Conservation (phyloP, 2,888 invertebrate species). For the Eristalis arbustorum region DNA sequence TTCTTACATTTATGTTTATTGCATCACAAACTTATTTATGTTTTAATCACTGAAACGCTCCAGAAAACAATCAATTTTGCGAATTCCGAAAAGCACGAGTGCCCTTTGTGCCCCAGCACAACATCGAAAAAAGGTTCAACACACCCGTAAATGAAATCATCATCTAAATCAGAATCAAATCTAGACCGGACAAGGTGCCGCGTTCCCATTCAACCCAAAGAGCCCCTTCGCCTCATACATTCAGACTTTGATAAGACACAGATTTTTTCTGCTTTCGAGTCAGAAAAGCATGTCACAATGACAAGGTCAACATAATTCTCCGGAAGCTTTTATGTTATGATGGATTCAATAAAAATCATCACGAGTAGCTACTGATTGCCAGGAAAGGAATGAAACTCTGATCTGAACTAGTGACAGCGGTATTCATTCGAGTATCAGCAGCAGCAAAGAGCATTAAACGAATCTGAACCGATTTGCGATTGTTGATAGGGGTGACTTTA, state of each 20-base stretch:
- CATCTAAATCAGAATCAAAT: neutral
- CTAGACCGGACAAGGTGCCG: neutral
- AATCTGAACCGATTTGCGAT: constrained; percentile 49
- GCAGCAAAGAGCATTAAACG: constrained; percentile 8
- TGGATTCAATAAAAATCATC: neutral
- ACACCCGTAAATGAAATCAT: neutral
- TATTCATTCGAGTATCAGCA: neutral
- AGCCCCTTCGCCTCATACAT: neutral
- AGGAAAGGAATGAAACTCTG: neutral
- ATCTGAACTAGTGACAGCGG: constrained; percentile 9
- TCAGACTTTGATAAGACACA: constrained; percentile 7
- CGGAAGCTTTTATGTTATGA: constrained; percentile 34
- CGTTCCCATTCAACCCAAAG: neutral
- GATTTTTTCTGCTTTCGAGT: neutral
- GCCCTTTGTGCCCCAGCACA: neutral
- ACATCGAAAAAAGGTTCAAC: neutral
- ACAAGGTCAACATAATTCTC: constrained; percentile 43
- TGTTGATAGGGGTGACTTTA: constrained; percentile 60
- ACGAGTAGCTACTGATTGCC: constrained; percentile 17
- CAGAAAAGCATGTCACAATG: constrained; percentile 21
- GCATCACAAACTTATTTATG: too few species aligned
- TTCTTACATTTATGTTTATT: too few species aligned
- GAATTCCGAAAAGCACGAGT: too few species aligned
- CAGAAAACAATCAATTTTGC: too few species aligned
- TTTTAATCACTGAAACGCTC: neutral